Conservation (phyloP, 2,888 invertebrate genomes). For the Ectobius pallidus region DNA sequence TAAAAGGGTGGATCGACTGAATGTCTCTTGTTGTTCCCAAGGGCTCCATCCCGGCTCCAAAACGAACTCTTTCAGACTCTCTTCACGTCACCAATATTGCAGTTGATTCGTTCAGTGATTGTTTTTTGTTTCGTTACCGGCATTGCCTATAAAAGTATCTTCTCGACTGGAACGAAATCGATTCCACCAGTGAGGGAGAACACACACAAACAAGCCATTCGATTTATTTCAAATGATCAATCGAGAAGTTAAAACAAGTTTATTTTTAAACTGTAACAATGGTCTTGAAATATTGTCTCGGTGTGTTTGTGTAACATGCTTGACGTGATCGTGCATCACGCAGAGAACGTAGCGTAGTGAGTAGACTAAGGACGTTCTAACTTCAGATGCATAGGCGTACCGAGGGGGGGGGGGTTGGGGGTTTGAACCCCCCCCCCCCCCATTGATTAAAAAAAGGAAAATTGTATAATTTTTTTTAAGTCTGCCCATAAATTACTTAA, state of each 20-base stretch:
- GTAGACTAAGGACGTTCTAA: no score
- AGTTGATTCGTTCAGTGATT: constrained; percentile 37
- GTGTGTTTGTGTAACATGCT: background rate
- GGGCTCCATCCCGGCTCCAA: constrained; percentile 33
- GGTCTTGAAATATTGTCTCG: constrained; percentile 7
- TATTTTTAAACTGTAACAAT: constrained; percentile 29
- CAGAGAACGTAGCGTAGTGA: no score
- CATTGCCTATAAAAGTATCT: constrained; percentile 35
- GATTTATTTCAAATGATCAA: constrained; percentile 41
- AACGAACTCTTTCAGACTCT: constrained; percentile 33
- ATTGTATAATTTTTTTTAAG: no score
- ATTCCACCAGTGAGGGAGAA: constrained; percentile 19
- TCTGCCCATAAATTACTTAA: no score
- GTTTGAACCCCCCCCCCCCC: no score
- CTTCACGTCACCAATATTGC: constrained; percentile 39
- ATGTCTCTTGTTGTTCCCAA: constrained; percentile 25
- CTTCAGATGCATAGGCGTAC: no score
- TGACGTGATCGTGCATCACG: background rate
- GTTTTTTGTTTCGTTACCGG: constrained; percentile 35
- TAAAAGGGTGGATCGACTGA: background rate
- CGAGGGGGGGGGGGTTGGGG: no score
- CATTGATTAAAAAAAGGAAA: no score
- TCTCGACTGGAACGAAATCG: constrained; percentile 36
- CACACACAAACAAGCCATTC: constrained; percentile 22
- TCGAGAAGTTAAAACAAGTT: constrained; percentile 34